Percentiles rank a stretch among this genome's conserved stretches.
Conservation (phyloP, 2,888 invertebrate species). For the Aphrophora alni region DNA sequence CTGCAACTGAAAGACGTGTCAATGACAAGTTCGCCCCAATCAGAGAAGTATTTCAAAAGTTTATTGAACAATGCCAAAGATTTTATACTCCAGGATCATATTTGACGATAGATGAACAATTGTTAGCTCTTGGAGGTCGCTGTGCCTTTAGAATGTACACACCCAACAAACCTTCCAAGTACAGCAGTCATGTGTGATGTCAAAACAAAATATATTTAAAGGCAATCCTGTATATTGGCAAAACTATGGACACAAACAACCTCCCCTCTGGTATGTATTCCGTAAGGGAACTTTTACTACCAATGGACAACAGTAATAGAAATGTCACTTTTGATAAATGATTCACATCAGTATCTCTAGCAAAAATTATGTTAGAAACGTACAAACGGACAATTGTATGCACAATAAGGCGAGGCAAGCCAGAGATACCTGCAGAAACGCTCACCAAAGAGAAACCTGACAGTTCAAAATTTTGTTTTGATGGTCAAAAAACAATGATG, state of each 20-base stretch:
- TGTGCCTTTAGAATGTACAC: conserved; percentile 48
- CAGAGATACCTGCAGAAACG: neutral
- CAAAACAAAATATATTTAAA: conserved; percentile 28
- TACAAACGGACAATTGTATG: neutral
- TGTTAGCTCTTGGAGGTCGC: conserved; percentile 47
- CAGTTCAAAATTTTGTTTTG: neutral
- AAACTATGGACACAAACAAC: neutral
- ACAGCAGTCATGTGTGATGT: conserved; percentile 39
- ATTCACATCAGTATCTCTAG: no score
- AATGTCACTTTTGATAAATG: neutral
- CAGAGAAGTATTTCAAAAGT: no score
- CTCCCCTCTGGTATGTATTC: conserved; percentile 19
- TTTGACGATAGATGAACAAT: conserved; percentile 48
- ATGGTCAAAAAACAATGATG: neutral
- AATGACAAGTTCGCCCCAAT: no score
- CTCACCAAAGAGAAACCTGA: neutral
- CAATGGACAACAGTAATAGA: neutral
- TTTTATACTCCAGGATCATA: conserved; percentile 44
- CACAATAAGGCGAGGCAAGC: neutral
- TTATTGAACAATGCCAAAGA: conserved; percentile 18
- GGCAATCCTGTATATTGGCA: conserved; percentile 22
- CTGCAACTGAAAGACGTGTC: neutral
- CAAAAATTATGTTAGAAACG: neutral
- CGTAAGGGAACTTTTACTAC: neutral
- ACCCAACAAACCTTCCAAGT: conserved; percentile 47